Evolutionary conservation across 2,113 vertebrate genomes (phyloP).

Genomic region (Rynchops niger): DNA sequence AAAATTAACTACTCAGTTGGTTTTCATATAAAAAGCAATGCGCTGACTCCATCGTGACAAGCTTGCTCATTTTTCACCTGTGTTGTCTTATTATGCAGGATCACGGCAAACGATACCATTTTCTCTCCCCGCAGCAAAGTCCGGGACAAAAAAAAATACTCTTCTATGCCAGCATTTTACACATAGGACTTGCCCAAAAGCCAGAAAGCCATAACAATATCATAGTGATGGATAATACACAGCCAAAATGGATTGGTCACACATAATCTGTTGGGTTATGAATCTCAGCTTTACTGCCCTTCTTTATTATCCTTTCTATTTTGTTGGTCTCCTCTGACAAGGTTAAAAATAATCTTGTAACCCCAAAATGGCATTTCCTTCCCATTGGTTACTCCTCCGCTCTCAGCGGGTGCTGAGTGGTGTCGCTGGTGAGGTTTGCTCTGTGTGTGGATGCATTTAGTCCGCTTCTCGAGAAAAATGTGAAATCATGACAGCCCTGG

Average conservation of each 20-base stretch:
- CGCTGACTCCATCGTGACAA: background rate
- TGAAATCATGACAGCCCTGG: background rate
- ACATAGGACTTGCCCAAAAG: background rate
- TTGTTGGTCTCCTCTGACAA: background rate
- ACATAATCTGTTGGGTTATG: background rate
- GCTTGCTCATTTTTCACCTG: slow-evolving; percentile 11
- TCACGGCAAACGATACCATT: background rate
- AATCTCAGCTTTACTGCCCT: background rate
- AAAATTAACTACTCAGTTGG: slow-evolving; percentile 37
- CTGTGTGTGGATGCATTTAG: background rate
- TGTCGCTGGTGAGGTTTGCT: background rate
- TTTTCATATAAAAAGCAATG: background rate
- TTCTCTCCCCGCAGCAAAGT: background rate
- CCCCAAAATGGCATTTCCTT: background rate
- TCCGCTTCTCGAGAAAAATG: background rate
- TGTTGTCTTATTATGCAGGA: background rate
- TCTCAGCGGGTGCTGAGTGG: background rate
- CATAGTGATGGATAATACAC: background rate
- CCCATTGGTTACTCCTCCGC: background rate
- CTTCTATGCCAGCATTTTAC: background rate
- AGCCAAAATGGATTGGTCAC: background rate
- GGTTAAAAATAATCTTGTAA: background rate
- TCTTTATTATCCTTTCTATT: background rate
- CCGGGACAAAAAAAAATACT: background rate
- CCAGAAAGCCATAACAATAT: background rate